These are phyloP conservation scores for Eurytoma californica DNA, from an alignment of 2,888 invertebrate genomes.

Conservation along the genomic window DNA sequence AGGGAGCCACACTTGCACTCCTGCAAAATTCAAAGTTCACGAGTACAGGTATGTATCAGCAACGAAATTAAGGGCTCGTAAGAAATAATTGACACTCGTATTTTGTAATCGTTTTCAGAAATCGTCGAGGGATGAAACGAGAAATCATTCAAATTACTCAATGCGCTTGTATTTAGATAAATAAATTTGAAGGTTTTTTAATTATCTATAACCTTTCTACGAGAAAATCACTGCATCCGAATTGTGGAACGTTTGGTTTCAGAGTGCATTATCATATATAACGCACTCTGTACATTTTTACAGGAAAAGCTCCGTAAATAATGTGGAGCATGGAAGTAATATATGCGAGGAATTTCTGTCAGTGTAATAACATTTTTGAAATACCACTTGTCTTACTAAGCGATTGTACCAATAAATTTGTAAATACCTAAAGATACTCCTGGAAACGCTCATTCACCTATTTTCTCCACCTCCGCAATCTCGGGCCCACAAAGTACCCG, in stretches of 20 bases:
- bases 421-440: too few species aligned
- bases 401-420: background rate
- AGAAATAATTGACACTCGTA: background rate
- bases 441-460: background rate
- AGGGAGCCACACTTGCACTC: constrained; percentile 67
- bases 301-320: too few species aligned
- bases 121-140: constrained; percentile 69
- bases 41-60: constrained; percentile 65
- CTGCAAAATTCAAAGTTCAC: constrained; percentile 72
- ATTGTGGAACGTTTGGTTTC: too few species aligned
- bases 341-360: too few species aligned
- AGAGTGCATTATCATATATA: too few species aligned
- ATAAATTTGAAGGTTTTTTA: background rate
- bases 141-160: constrained; percentile 72
- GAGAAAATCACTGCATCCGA: too few species aligned
- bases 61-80: background rate
- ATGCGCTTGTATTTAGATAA: constrained; percentile 70
- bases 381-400: background rate
- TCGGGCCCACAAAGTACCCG: too few species aligned
- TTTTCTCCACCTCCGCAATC: too few species aligned
- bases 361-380: background rate
- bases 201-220: too few species aligned
- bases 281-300: too few species aligned
- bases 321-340: too few species aligned
- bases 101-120: constrained; percentile 60